Evolutionary conservation across 2,888 invertebrate genomes (phyloP), one percentile per base, ranked within the genome.

Genomic region (Caradrina kadenii): DNA sequence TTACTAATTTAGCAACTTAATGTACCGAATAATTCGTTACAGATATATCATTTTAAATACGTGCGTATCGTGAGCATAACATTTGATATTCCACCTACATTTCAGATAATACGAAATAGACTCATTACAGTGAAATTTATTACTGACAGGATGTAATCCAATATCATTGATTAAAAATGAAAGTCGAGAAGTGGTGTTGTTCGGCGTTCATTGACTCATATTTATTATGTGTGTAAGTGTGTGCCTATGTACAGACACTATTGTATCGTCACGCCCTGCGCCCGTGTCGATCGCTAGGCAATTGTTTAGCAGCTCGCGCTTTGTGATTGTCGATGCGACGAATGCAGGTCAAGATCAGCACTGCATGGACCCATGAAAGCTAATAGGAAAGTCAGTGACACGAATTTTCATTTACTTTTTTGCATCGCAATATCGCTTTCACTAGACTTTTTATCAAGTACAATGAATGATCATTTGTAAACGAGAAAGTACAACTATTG

Each of bases 321-420:
- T 82, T 80, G 80, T 76, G 76, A 81, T 76, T 78, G 71, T 81
- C 78, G 81, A 83, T 84, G 85, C 79, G 54, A 69, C 45, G 73
- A 87, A 93, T 91, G 85, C 84, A 84, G 93, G 93, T 92, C 93
- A 93, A 88, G 89, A 88, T 88, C 91, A 88, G 76, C 83, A 79
- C 85, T 86, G 84, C 86, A 87, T 83, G 86, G 85, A 85, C 87
- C 86, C 87, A 89, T 84, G 88, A 91, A 89, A 90, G 89, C 89
- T 87, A 90, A 88, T 89, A 93, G 94, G 93, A 94, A 94, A 94
- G 93, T 90, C 90, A 91, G 92, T 92, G 94, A 94, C 94, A 94
- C 94, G 89, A 93, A 93, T 94, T 94, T 95, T 94, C 93, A 93
- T 94, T 93, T 90, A 88, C 87, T 91, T 95, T 94, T 95, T 95